Base-by-base conservation (phyloP, 2,113 vertebrate genomes). In the Spermophilus dauricus region DNA sequence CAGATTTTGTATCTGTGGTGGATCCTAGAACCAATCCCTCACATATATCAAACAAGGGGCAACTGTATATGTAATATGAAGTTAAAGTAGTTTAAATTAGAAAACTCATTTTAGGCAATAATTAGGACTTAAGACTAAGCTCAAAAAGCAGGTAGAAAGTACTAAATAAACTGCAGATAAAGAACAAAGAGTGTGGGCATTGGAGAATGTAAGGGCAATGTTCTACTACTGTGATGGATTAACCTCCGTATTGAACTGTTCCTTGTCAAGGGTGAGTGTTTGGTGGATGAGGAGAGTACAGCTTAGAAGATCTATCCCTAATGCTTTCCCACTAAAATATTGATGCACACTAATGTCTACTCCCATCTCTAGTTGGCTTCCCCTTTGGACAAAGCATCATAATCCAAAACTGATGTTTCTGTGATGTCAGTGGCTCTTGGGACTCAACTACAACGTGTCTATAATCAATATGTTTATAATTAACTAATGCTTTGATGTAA, bases 71-170 rank as follows among this genome's bases (percentile, higher is more conserved):
- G 13, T 61, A 87, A 39, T 56, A 37, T 18, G 3, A 75, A 75
- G 65, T 70, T 80, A 42, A 70, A 75, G 32, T 37, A 88, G 58
- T 87, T 95, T 85, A 93, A 93, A 93, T 92, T 81, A 73, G 34
- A n/a, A 77, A 58, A 85, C 48, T 93, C 9, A 28, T 39, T 94
- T 94, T 51, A 22, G 34, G 12, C 42, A 75, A 75, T 96, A 37
- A 72, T 76, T 24, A 78, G 42, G 24, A 75, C 9, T 78, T 48
- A 63, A 67, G 17, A 96, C 2, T 30, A 84, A 72, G 67, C 48
- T 67, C 34, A 58, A 32, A 75, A 73, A 39, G n/a, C 67, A 11
- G 56, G 48, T 78, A 30, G 48, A 56, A 75, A 45, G 10, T 48
- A 51, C 26, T 51, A 93, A n/a, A 58, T 32, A 63, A 89, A n/a